Evolutionary conservation across 2,113 vertebrate genomes (phyloP), one percentile per base, ranked within the genome.

Genomic region (Hyla sarda): DNA sequence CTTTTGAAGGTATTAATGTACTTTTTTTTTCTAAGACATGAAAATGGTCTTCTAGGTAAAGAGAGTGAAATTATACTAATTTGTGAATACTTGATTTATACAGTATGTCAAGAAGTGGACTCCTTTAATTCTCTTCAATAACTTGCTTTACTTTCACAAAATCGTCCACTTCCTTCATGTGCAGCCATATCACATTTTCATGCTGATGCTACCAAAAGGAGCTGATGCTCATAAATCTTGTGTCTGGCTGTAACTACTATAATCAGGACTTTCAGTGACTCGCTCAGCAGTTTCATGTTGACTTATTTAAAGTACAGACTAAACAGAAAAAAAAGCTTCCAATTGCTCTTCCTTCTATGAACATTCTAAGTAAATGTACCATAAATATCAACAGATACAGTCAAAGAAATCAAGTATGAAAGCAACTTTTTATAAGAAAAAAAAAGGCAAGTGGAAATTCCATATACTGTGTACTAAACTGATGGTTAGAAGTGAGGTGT

Each of bases 401-500:
- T 28, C 28, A 32, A 67, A 30, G 10, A 11, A 7, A 67, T 32
- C 23, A 58, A n/a, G 23, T n/a, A 23, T 67, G 17, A 69, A 34
- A 12, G 13, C 11, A 1, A 19, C 5, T 19, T 34, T 69, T 32
- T 13, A 32, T 32, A 3, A 65, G 30, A 65, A 30, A 41, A 41
- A 92, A 89, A 94, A 45, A 45, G 41, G 41, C 8, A 48, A 48
- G 47, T 48, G 47, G 47, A 48, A 48, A 48, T 12, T 48, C 47
- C 8, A 48, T 12, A 48, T 48, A 48, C 10, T 45, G n/a, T n/a
- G n/a, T n/a, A n/a, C n/a, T n/a, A n/a, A n/a, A n/a, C n/a, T n/a
- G n/a, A n/a, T n/a, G n/a, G n/a, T n/a, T n/a, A n/a, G n/a, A n/a
- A n/a, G n/a, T n/a, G n/a, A n/a, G n/a, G n/a, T n/a, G n/a, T n/a